A percentile compares a stretch with the other conserved stretches of the same genome.
Evolutionary conservation across 2,113 vertebrate species (phyloP).

Genomic region (Lycocorax pyrrhopterus): DNA sequence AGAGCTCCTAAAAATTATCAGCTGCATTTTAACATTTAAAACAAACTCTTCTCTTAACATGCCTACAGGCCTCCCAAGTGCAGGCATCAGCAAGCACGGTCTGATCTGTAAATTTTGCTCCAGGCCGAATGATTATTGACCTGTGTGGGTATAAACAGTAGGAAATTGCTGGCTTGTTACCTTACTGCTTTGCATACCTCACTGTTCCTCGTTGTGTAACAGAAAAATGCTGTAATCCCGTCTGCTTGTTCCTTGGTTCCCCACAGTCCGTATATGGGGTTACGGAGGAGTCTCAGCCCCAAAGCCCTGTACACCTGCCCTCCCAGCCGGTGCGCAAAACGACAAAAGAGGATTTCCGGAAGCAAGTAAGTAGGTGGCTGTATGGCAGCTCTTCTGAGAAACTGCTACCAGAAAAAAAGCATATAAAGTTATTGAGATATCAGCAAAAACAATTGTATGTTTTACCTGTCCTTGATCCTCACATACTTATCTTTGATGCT

Average conservation of each 20-base stretch:
- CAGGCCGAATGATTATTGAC: not conserved
- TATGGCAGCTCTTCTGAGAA: not conserved
- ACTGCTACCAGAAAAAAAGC: not conserved
- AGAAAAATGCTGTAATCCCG: not conserved
- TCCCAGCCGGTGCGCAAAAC: slow-evolving; percentile 84
- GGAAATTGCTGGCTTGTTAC: not conserved
- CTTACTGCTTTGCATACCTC: not conserved
- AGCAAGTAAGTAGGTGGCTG: slow-evolving; percentile 75
- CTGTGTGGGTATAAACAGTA: not conserved
- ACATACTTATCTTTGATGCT: not conserved
- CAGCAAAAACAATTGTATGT: not conserved
- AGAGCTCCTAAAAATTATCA: not conserved
- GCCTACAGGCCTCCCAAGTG: not conserved
- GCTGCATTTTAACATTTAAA: not conserved
- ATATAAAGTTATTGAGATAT: not conserved
- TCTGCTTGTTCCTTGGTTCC: not conserved
- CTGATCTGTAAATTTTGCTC: slow-evolving; percentile 14
- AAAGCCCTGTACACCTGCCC: slow-evolving; percentile 84
- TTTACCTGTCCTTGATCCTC: not conserved
- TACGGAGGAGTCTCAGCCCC: slow-evolving; percentile 87
- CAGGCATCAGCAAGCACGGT: not conserved
- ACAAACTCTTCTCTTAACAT: not conserved
- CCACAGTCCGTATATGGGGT: slow-evolving; percentile 89
- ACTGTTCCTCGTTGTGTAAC: not conserved
- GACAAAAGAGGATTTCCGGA: slow-evolving; percentile 90